Base-by-base conservation (phyloP, 2,113 vertebrate species). In the Podarcis cretensis region DNA sequence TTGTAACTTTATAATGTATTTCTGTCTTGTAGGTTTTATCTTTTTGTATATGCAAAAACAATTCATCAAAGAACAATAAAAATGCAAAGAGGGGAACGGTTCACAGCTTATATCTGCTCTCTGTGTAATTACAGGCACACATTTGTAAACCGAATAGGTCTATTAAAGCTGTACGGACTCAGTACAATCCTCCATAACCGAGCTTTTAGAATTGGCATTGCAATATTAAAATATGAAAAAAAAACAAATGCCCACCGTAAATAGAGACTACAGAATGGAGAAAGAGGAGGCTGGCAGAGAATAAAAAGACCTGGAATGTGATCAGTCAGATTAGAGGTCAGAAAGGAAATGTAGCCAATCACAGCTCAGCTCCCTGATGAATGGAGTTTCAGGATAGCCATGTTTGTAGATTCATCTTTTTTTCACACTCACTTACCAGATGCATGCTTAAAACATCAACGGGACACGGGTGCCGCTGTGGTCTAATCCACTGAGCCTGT, bases 61-160 rank as follows among this genome's bases (percentile, higher is more conserved):
- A 87, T 87, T 81, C 14, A 88, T 88, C 87, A 75, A 75, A 83
- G 59, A 75, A 66, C 87, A 83, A 83, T 88, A 82, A 88, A 83
- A 88, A 65, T 88, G 80, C 37, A 88, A 88, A 88, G 71, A 48
- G 43, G 20, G 54, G 37, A 83, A 76, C 81, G 27, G 13, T 63
- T 83, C 59, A 23, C 40, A 76, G 57, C n/a, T 83, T 63, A 65
- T 83, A 83, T 80, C 81, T 75, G 57, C 21, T 66, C 35, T 83
- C 57, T 7, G 1, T 83, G 59, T 88, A 88, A 88, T 88, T 83
- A 65, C 30, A 76, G 69, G 18, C 80, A 76, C 87, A 83, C 43
- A 81, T 88, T 83, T 88, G 87, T 88, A 63, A 88, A 54, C 13
- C 5, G 81, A 88, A 88, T 65, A 80, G 87, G 13, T 83, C 87